Percentiles rank a stretch among this genome's conserved stretches.
These are phyloP conservation scores for Nicator chloris DNA, from an alignment of 2,113 vertebrate genomes.

Conservation along the genomic window DNA sequence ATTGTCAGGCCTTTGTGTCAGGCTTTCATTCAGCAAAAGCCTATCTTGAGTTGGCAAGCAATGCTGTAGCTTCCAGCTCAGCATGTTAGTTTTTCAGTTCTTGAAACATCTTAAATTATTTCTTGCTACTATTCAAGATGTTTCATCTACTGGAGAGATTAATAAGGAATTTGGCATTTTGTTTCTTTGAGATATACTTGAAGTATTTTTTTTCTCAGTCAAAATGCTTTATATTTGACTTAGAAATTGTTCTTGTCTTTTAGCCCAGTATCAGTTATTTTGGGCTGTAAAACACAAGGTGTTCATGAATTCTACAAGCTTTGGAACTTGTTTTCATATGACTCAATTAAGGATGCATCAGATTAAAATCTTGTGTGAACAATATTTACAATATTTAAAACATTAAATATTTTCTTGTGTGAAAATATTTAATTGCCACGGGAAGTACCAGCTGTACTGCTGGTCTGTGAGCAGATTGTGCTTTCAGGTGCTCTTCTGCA, in stretches of 20 bases:
- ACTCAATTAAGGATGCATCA: not conserved
- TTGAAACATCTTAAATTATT: not conserved
- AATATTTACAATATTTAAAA: too few species aligned
- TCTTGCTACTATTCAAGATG: not conserved
- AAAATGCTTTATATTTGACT: not conserved
- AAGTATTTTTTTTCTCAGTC: not conserved
- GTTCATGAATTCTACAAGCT: not conserved
- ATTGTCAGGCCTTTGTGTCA: not conserved
- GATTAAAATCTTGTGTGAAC: not conserved
- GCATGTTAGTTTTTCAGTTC: not conserved
- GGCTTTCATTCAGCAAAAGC: not conserved
- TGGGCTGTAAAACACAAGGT: not conserved
- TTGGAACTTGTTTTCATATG: not conserved
- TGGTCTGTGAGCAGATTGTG: not conserved
- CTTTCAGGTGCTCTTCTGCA: not conserved
- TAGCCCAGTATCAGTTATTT: not conserved
- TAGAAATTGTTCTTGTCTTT: not conserved
- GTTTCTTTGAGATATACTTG: not conserved
- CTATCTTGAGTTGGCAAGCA: not conserved
- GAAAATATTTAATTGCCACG: too few species aligned
- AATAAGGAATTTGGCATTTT: not conserved
- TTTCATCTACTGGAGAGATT: not conserved
- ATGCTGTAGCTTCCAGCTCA: not conserved
- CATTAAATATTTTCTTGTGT: too few species aligned
- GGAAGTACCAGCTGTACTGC: not conserved